Evolutionary conservation across 92 coral and sea anemone species (phyloP), one percentile per base, ranked within the genome.

Genomic region (Epizoanthus ramosus): DNA sequence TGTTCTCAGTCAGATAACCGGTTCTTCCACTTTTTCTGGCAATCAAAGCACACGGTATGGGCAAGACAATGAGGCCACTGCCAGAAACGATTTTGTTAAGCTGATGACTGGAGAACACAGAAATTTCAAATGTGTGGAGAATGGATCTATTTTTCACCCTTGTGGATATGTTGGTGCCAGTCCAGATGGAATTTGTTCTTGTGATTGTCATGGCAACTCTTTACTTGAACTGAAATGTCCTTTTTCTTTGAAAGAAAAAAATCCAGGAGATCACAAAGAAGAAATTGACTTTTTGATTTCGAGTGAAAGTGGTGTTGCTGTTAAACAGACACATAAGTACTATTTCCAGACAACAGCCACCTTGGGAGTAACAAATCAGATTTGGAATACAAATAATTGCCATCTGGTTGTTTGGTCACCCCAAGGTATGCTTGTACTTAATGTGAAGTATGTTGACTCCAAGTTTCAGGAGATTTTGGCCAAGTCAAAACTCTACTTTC

Each of bases 141-240:
- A 50, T 15, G 87, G 87, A 33, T 63, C 73, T 73, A 16, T 59
- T n/a, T 83, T 59, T 58, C 87, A 83, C 60, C 87, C 80, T 1
- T 73, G 80, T 83, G 87, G 81, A 41, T 83, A 58, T 83, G 9
- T 72, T 83, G 73, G 87, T 60, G 80, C 81, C 39, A 83, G 73
- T 71, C 74, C 87, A 41, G 87, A 83, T 83, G 81, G 87, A 52
- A 57, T 73, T 28, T 56, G 87, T 63, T 41, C 73, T 25, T 74
- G 87, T 54, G 87, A 63, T 56, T 73, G 87, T 65, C 74, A 84
- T 35, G 87, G 79, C 16, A 71, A 73, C 57, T 33, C 18, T 41
- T 74, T 73, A 47, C 37, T 84, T 57, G 87, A 84, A 31, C 61
- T 71, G 25, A 84, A 84, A 74, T 84, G 87, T 35, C 87, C 74